phyloP scores from a whole-genome alignment of 2,113 vertebrate genomes.

The Danio rerio region GRCz12tu NC_133183.1:21549501-21550000 shows the following conservation, averaged over 20 bases:
- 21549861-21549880: constrained; percentile 11
- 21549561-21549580: constrained; percentile 71
- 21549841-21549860: background rate
- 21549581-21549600: constrained; percentile 76
- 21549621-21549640: constrained; percentile 73
- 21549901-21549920: constrained; percentile 15
- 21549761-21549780: background rate
- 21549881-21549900: constrained; percentile 39
- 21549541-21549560: constrained; percentile 66
- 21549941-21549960: constrained; percentile 8
- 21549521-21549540: constrained; percentile 67
- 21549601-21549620: constrained; percentile 75
- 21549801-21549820: background rate
- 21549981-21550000: too few species aligned
- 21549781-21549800: background rate
- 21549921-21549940: constrained; percentile 37
- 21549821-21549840: constrained; percentile 10
- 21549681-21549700: background rate
- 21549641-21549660: constrained; percentile 63
- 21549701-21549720: background rate
- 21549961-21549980: background rate
- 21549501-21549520: constrained; percentile 64
- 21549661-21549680: constrained; percentile 34
- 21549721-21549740: background rate
- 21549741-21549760: background rate